Conservation (phyloP, 2,113 vertebrate genomes). For the Pipra filicauda region DNA sequence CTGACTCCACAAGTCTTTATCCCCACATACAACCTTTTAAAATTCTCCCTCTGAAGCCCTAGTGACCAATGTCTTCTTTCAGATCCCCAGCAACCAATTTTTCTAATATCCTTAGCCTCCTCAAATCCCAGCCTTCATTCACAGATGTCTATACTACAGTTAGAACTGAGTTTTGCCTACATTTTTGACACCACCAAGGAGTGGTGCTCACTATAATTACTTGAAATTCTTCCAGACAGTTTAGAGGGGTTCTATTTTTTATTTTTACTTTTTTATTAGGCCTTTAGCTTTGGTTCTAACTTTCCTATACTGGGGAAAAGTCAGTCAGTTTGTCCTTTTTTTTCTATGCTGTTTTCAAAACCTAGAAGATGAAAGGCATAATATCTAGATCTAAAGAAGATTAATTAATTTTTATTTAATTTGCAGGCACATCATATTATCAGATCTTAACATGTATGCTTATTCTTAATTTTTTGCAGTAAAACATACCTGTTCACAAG, state of each 20-base stretch:
- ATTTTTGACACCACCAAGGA: neutral
- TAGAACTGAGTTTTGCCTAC: neutral
- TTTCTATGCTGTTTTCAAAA: neutral
- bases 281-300: neutral
- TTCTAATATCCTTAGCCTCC: neutral
- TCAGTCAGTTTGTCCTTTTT: neutral
- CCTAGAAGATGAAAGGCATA: neutral
- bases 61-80: neutral
- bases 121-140: neutral
- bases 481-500: neutral
- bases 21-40: neutral
- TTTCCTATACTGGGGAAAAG: neutral
- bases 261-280: neutral
- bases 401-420: neutral
- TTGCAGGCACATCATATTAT: neutral
- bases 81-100: neutral
- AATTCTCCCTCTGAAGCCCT: neutral
- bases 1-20: neutral
- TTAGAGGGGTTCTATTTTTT: neutral
- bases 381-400: neutral
- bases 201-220: neutral
- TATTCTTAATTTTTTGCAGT: neutral
- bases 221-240: neutral
- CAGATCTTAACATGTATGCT: neutral
- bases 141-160: neutral